These are phyloP conservation scores for Idaea dimidiata DNA, from an alignment of 2,888 invertebrate genomes.

Conservation along the genomic window DNA sequence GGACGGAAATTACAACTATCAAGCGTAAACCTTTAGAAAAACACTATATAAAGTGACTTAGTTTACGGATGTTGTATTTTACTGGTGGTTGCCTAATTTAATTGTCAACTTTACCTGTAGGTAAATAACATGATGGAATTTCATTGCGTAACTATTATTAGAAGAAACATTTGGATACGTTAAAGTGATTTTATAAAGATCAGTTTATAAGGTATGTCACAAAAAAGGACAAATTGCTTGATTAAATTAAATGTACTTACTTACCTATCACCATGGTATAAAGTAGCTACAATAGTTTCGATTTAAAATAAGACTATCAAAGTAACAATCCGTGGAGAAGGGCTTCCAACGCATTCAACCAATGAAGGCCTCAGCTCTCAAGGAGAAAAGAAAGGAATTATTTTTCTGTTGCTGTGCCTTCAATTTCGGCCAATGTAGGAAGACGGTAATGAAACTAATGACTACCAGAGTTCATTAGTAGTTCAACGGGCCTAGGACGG, in stretches of 20 bases:
- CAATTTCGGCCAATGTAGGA: background rate
- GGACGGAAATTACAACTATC: background rate
- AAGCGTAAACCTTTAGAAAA: background rate
- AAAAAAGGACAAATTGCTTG: no score
- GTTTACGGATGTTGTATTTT: background rate
- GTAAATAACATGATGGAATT: background rate
- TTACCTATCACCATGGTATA: no score
- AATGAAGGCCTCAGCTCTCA: background rate
- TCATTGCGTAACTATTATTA: background rate
- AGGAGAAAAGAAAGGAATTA: background rate
- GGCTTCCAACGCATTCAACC: background rate
- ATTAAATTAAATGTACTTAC: no score
- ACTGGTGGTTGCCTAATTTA: background rate
- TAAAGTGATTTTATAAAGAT: no score
- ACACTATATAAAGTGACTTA: background rate
- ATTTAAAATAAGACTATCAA: background rate
- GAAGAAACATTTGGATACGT: no score
- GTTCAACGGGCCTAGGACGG: no score
- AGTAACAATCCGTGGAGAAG: background rate
- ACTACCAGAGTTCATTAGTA: no score
- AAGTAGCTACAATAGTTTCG: background rate
- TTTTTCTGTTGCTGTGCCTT: no score
- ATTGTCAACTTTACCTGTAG: background rate
- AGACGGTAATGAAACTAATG: no score
- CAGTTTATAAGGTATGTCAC: no score